These are phyloP conservation scores for Paraplagusia blochii DNA, from an alignment of 2,113 vertebrate species.

Conservation along the genomic window DNA sequence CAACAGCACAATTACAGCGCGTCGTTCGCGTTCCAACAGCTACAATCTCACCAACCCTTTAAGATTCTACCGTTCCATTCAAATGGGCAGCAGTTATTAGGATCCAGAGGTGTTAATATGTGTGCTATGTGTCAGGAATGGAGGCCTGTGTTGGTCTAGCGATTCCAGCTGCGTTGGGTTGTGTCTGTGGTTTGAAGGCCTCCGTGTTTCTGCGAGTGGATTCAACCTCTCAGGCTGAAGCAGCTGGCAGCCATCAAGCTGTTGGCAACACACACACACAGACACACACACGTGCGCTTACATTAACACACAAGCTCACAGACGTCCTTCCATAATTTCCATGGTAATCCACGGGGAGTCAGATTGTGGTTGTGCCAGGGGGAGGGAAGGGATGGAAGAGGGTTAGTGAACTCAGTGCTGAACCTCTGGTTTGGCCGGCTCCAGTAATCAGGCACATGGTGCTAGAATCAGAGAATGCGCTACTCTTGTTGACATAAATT, in stretches of 20 bases:
- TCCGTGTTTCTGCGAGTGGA: constrained; percentile 60
- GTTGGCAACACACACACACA: constrained; percentile 42
- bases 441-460: constrained; percentile 37
- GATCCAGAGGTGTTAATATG: constrained; percentile 62
- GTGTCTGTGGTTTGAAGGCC: constrained; percentile 69
- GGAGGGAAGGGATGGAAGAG: constrained; percentile 24
- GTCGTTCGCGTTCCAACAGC: constrained; percentile 21
- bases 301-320: constrained; percentile 37
- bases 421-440: constrained; percentile 43
- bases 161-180: constrained; percentile 64
- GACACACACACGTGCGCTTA: constrained; percentile 23
- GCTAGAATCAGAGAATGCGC: constrained; percentile 37
- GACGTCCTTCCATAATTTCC: constrained; percentile 62
- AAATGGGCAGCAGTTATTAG: constrained; percentile 22
- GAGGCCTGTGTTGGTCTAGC: constrained; percentile 56
- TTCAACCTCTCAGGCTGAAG: constrained; percentile 64
- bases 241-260: constrained; percentile 72
- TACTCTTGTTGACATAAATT: constrained; percentile 34
- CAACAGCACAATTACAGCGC: constrained; percentile 33
- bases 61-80: constrained; percentile 27
- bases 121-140: constrained; percentile 51
- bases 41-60: constrained; percentile 4
- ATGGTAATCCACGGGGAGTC: constrained; percentile 64
- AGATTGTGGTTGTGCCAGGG: constrained; percentile 49
- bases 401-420: constrained; percentile 34